phyloP scores from a whole-genome alignment of 2,888 invertebrate genomes.

The Drosophila nigricruria region DNA sequence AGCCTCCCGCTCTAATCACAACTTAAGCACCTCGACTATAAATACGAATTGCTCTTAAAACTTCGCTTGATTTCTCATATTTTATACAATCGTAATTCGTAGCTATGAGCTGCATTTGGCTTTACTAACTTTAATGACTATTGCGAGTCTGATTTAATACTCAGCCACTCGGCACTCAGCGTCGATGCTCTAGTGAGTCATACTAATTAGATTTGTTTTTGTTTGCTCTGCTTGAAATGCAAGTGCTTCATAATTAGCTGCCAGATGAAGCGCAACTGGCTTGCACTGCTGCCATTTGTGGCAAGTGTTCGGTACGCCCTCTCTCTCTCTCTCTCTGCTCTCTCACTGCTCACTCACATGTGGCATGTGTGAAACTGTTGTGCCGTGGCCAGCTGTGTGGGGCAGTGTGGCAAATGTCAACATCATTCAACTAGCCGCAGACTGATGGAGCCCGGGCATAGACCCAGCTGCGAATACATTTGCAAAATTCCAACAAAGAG shows the following conservation, averaged over 20 bases:
- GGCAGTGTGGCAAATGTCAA: slow-evolving; percentile 18
- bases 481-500: slow-evolving; percentile 41
- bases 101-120: background rate
- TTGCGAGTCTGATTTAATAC: slow-evolving; percentile 8
- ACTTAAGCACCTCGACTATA: background rate
- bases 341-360: background rate
- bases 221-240: slow-evolving; percentile 11
- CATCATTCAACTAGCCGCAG: slow-evolving; percentile 42
- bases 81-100: background rate
- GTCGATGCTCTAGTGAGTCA: slow-evolving; percentile 4
- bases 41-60: background rate
- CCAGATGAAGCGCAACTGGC: slow-evolving; percentile 9
- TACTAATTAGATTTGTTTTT: slow-evolving; percentile 16
- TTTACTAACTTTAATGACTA: background rate
- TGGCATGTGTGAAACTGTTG: slow-evolving; percentile 8
- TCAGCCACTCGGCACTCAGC: background rate
- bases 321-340: background rate
- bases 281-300: slow-evolving; percentile 3
- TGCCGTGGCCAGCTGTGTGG: background rate
- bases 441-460: slow-evolving; percentile 17
- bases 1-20: background rate
- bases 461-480: slow-evolving; percentile 52
- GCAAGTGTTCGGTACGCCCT: background rate
- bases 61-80: background rate
- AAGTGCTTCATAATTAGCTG: slow-evolving; percentile 19